Base-by-base conservation (phyloP, 2,797 vertebrate species). In the Pachyuromys duprasi region DNA sequence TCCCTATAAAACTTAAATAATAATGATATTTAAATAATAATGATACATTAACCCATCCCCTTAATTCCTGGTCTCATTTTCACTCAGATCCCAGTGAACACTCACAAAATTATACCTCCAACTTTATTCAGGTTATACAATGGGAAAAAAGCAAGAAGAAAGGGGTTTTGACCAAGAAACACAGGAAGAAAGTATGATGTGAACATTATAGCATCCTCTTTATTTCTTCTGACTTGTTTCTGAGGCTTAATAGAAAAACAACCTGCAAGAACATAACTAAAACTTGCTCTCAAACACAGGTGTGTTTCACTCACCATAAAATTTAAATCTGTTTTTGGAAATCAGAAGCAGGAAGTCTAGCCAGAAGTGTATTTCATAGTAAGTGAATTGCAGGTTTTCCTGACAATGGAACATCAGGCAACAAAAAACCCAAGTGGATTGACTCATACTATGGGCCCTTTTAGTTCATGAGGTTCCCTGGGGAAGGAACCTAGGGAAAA, bases 61-160 rank as follows among this genome's bases (percentile, higher is more conserved):
- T 95, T 94, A 93, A 95, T 96, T 94, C 89, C 22, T 4, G 9
- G 69, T 90, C 86, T 93, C 74, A 86, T 94, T 90, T 86, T 94
- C 86, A 94, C 20, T 24, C 75, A 60, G 82, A 78, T 91, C 36
- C 53, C 65, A 9, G 57, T 74, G 70, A 75, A 67, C 28, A 70
- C 70, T 91, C 90, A 89, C 31, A 69, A 13, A 84, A 28, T 72
- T 67, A n/a, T 11, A 89, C 8, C 70, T 33, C 76, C 63, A 90
- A 72, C 49, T 81, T 86, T 90, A 88, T 26, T 62, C n/a, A 89
- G 57, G 18, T 93, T 79, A 76, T 72, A 86, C 88, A 90, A 62
- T 53, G 72, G 90, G 36, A 57, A 60, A n/a, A 60, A 60, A 28
- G 67, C 36, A 72, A 42, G 69, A 60, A 90, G 90, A 49, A 83